These are phyloP conservation scores for Lathronympha strigana DNA, from an alignment of 2,888 invertebrate genomes.

Conservation along the genomic window DNA sequence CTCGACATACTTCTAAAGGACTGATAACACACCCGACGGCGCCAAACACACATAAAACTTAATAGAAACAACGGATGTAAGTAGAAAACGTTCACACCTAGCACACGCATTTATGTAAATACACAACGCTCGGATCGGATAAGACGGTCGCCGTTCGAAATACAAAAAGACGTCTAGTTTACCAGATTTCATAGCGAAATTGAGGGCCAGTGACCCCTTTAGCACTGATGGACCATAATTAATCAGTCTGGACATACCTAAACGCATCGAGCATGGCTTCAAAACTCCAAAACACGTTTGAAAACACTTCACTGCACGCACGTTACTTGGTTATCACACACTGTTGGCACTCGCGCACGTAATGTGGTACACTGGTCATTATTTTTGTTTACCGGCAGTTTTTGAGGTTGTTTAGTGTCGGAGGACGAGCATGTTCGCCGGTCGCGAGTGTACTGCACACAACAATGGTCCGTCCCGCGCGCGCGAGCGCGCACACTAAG, in stretches of 20 bases:
- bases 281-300: slow-evolving; percentile 75
- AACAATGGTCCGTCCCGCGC: slow-evolving; percentile 30
- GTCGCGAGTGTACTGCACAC: slow-evolving; percentile 71
- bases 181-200: slow-evolving; percentile 61
- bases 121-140: slow-evolving; percentile 49
- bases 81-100: slow-evolving; percentile 49
- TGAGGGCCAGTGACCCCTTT: slow-evolving; percentile 74
- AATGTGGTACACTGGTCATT: slow-evolving; percentile 75
- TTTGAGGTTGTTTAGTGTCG: slow-evolving; percentile 61
- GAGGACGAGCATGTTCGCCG: slow-evolving; percentile 64
- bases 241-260: slow-evolving; percentile 80
- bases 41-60: slow-evolving; percentile 66
- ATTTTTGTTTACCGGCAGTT: slow-evolving; percentile 79
- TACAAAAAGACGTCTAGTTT: slow-evolving; percentile 59
- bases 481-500: slow-evolving; percentile 62
- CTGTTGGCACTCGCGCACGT: slow-evolving; percentile 81
- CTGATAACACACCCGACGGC: slow-evolving; percentile 71
- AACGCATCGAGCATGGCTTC: slow-evolving; percentile 76
- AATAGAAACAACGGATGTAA: slow-evolving; percentile 58
- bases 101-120: slow-evolving; percentile 41
- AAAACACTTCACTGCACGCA: slow-evolving; percentile 78
- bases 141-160: slow-evolving; percentile 65
- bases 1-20: slow-evolving; percentile 73
- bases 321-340: slow-evolving; percentile 81
- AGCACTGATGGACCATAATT: slow-evolving; percentile 78